A percentile compares a stretch with the other conserved stretches of the same genome.
Conservation (phyloP, 2,888 invertebrate species). For the Stenichneumon culpator region DNA sequence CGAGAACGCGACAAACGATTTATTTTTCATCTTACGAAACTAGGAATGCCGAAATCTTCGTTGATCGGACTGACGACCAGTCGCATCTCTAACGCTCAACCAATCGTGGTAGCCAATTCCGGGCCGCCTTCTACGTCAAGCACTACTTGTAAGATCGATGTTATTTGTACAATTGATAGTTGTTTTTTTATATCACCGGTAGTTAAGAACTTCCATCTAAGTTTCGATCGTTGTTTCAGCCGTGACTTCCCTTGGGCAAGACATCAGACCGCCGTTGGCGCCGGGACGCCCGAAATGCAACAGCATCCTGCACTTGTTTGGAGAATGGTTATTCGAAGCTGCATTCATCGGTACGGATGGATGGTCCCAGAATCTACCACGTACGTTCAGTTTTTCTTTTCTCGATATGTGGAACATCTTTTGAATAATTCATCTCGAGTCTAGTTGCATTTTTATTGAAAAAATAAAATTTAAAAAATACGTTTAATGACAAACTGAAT, state of each 20-base stretch:
- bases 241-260: conserved; percentile 87
- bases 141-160: conserved; percentile 88
- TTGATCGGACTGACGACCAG: conserved; percentile 92
- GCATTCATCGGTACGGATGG: conserved; percentile 94
- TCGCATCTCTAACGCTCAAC: conserved; percentile 89
- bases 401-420: background rate
- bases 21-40: conserved; percentile 36
- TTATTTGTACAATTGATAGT: background rate
- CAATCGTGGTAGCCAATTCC: conserved; percentile 90
- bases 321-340: conserved; percentile 98
- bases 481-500: background rate
- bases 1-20: conserved; percentile 4
- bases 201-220: conserved; percentile 20
- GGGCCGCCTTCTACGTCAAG: conserved; percentile 90
- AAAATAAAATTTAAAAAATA: background rate
- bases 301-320: conserved; percentile 97
- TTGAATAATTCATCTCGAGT: background rate
- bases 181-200: conserved; percentile 22
- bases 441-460: too few relatives aligned
- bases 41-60: conserved; percentile 93
- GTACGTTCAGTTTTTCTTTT: conserved; percentile 81
- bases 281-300: conserved; percentile 95
- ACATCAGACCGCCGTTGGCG: conserved; percentile 89
- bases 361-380: conserved; percentile 87
- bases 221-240: conserved; percentile 84